These are phyloP conservation scores for Heliconius ismenius DNA, from an alignment of 2,888 invertebrate genomes.

Conservation along the genomic window DNA sequence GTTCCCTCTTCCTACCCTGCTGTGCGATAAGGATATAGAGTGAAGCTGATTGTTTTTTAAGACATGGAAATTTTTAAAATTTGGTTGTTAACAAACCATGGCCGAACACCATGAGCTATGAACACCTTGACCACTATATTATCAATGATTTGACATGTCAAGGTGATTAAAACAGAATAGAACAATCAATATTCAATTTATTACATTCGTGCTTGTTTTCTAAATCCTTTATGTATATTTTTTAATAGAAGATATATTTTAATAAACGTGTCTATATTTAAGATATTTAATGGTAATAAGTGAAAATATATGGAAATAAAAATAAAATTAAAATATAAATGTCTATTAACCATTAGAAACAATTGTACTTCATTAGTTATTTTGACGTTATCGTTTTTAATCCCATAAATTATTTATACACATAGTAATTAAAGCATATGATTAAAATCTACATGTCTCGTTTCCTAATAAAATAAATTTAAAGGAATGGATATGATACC, in stretches of 20 bases:
- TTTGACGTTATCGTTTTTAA: background rate
- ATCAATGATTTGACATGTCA: slow-evolving; percentile 2
- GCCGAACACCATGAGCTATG: slow-evolving; percentile 11
- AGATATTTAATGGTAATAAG: too few species aligned
- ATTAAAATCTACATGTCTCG: slow-evolving; percentile 5
- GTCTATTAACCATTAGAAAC: background rate
- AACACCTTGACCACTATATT: slow-evolving; percentile 7
- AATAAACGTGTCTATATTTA: background rate
- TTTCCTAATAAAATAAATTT: background rate
- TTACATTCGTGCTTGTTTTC: background rate
- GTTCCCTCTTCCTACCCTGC: too few species aligned
- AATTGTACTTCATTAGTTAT: background rate
- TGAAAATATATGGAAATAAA: too few species aligned
- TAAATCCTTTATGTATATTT: background rate
- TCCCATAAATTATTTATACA: slow-evolving; percentile 6
- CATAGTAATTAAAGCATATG: slow-evolving; percentile 13
- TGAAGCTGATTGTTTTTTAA: too few species aligned
- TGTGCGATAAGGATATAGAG: too few species aligned
- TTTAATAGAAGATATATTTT: background rate
- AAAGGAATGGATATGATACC: background rate
- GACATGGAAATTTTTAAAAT: too few species aligned
- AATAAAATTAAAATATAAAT: background rate
- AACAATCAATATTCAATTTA: slow-evolving; percentile 8
- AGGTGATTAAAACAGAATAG: slow-evolving; percentile 12
- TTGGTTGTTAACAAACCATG: background rate